Evolutionary conservation across 1,140 invertebrate genomes (phyloP), one percentile per base, ranked within the genome.

Genomic region (Portunus trituberculatus): DNA sequence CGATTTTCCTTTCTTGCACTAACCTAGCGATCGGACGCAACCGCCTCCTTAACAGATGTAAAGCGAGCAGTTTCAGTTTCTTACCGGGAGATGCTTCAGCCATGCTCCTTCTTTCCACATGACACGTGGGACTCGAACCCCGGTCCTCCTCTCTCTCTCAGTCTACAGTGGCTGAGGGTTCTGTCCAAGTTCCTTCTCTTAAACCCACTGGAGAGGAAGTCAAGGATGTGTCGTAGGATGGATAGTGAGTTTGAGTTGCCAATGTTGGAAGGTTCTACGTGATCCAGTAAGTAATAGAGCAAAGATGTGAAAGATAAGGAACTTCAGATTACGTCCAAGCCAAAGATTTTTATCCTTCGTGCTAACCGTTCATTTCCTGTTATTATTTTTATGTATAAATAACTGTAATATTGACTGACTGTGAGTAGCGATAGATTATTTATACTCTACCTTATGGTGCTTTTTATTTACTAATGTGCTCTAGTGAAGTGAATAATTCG

Each of bases 381-480:
- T 91, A 59, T 91, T 91, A 25, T 59, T 59, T 91, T 91, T 91
- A n/a, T 59, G 48, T 91, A 59, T 91, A 91, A 91, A 59, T 91
- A 59, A 14, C n/a, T 91, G 48, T 91, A 89, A 46, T 89, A 89
- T 20, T 14, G 87, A 89, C 39, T 89, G 31, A 89, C 48, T 91
- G 89, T 91, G 48, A 59, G 89, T 91, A 91, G 67, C n/a, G 67
- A 59, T 91, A 91, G 89, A 91, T 20, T 91, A 59, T 91, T 91
- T 91, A 91, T 91, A 91, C 45, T 59, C 10, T 59, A 59, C 46
- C n/a, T 59, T 39, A 91, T 59, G 89, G 46, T 91, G 48, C 46
- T 87, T 91, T 91, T 91, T 91, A 59, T 91, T 91, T 91, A 91
- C 39, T 89, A 89, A 76, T 76, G 67, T 76, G 67, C n/a, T 89